phyloP scores from a whole-genome alignment of 2,797 vertebrate species.

The Muscicapa comitata region DNA sequence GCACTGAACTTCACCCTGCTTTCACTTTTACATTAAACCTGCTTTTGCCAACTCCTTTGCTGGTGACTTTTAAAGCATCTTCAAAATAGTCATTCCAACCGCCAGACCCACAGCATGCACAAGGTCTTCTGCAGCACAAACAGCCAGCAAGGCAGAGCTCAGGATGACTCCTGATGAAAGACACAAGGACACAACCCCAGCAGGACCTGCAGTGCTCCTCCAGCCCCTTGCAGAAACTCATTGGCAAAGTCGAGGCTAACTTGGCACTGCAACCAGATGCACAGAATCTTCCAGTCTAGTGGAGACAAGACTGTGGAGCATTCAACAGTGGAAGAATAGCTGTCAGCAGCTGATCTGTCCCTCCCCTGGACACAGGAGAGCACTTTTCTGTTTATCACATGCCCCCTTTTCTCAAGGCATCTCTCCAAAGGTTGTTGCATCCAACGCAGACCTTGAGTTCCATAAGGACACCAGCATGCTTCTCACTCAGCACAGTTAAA shows the following conservation, averaged over 20 bases:
- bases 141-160: not conserved
- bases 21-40: not conserved
- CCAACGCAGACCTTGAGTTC: accelerated
- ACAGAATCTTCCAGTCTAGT: not conserved
- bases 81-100: not conserved
- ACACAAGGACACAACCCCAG: accelerated
- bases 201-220: not conserved
- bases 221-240: not conserved
- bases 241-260: accelerated
- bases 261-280: too few relatives aligned
- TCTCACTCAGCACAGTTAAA: not conserved
- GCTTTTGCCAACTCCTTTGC: not conserved
- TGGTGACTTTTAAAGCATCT: too few relatives aligned
- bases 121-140: not conserved
- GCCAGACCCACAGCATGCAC: not conserved
- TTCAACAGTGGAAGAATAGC: accelerated
- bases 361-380: not conserved
- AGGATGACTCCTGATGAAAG: not conserved
- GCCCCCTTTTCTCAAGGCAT: not conserved
- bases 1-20: not conserved
- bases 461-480: accelerated
- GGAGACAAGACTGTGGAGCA: not conserved
- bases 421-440: not conserved
- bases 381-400: accelerated
- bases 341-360: too few relatives aligned